Percentiles rank a stretch among this genome's conserved stretches.
Evolutionary conservation across 2,113 vertebrate species (phyloP).

Genomic region (Shinisaurus crocodilurus): DNA sequence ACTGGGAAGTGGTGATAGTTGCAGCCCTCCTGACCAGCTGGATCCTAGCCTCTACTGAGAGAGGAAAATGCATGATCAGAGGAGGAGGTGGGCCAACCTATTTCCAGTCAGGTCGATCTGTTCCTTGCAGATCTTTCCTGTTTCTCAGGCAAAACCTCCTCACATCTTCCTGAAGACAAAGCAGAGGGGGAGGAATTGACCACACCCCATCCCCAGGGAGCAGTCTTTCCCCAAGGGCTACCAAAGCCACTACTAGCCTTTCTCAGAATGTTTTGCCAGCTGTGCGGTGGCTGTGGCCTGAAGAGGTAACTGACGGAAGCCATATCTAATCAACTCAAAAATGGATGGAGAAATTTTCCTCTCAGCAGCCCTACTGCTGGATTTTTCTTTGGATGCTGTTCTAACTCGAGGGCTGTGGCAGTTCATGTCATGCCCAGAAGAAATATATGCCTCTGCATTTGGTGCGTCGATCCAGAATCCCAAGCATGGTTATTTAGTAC

Average conservation of each 20-base stretch:
- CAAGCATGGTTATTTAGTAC: no score
- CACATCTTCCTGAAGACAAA: neutral
- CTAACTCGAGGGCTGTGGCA: neutral
- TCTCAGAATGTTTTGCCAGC: neutral
- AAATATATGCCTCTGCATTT: neutral
- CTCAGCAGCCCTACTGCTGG: neutral
- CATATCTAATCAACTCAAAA: neutral
- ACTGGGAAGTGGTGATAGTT: neutral
- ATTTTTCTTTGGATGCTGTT: neutral
- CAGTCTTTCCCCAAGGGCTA: no score
- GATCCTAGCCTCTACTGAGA: neutral
- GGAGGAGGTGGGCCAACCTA: no score
- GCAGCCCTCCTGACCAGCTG: neutral
- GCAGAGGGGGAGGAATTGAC: neutral
- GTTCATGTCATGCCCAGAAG: neutral
- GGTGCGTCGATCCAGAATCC: no score
- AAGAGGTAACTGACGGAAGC: neutral
- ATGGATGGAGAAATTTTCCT: neutral
- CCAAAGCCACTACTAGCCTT: neutral
- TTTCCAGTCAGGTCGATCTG: neutral
- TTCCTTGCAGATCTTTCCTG: neutral
- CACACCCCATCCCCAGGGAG: neutral
- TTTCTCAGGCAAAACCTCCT: neutral
- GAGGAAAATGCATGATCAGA: neutral
- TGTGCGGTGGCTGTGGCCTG: no score